Evolutionary conservation across 2,888 invertebrate genomes (phyloP).

Genomic region (Harpagoxenus sublaevis): DNA sequence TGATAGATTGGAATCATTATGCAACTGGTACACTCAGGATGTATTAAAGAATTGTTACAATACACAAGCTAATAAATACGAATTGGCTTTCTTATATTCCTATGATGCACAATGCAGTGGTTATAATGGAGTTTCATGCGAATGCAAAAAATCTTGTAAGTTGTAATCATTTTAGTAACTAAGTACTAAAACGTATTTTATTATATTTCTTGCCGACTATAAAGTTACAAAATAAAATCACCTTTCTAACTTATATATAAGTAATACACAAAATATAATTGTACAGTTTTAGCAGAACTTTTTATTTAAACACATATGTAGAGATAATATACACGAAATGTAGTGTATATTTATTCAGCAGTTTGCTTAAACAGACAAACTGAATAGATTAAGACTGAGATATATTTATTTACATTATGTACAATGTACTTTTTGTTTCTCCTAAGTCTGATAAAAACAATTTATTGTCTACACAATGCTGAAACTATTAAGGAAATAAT

Average conservation of each 20-base stretch:
- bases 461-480: slow-evolving; percentile 74
- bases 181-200: slow-evolving; percentile 6
- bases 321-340: slow-evolving; percentile 46
- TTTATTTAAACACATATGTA: slow-evolving; percentile 49
- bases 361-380: slow-evolving; percentile 80
- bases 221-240: slow-evolving; percentile 54
- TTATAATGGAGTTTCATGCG: slow-evolving; percentile 58
- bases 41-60: slow-evolving; percentile 86
- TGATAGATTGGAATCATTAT: slow-evolving; percentile 85
- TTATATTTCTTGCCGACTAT: slow-evolving; percentile 58
- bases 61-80: slow-evolving; percentile 86
- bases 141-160: slow-evolving; percentile 62
- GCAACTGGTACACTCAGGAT: slow-evolving; percentile 86
- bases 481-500: slow-evolving; percentile 69
- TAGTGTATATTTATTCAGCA: slow-evolving; percentile 44
- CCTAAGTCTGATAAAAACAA: slow-evolving; percentile 76
- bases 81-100: slow-evolving; percentile 87
- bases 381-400: slow-evolving; percentile 77
- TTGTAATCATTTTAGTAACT: slow-evolving; percentile 43
- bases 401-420: slow-evolving; percentile 86
- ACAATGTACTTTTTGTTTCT: slow-evolving; percentile 74
- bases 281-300: slow-evolving; percentile 33
- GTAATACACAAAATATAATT: slow-evolving; percentile 49
- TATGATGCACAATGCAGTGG: slow-evolving; percentile 64
- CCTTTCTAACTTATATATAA: slow-evolving; percentile 53